Evolutionary conservation across 2,113 vertebrate genomes (phyloP), one percentile per base, ranked within the genome.

Genomic region (Corynorhinus townsendii): DNA sequence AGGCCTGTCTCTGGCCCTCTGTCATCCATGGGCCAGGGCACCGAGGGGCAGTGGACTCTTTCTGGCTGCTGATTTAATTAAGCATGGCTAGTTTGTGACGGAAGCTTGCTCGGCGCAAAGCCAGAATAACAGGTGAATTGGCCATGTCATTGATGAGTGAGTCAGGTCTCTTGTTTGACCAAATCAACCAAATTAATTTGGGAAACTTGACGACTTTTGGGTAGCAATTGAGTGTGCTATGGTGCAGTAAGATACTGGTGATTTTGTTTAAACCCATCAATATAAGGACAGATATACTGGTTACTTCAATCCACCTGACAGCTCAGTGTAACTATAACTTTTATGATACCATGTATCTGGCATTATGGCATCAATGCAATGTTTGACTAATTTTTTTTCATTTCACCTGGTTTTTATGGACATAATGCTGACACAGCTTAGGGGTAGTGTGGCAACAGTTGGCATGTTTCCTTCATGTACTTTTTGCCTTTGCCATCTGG

Each of bases 31-130:
- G 75, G 76, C 56, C 35, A 45, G 56, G 80, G 52, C 90, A 52
- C 77, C 22, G 79, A 95, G 90, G 62, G 91, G 91, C 83, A 54
- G 11, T 10, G 79, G 94, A 76, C 75, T 62, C 89, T 81, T 96
- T 75, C 79, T 86, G 91, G 91, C 79, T 82, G 89, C 79, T 84
- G 93, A 95, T 95, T 96, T 96, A 97, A 97, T 97, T 95, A 95
- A 95, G 64, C 68, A 94, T 91, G 95, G 93, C 82, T 54, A 47
- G 86, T 82, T 66, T 89, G 91, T 92, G 96, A 92, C 17, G n/a
- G 87, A 94, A 64, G 59, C 94, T 59, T 54, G 79, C 77, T 95
- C 0, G 47, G 89, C 79, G 0, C 49, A 52, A 54, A 75, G 94
- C 95, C 96, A 95, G 19, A 95, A 77, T 73, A 82, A 80, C 89